Base-by-base conservation (phyloP, 2,888 invertebrate species). In the Laspeyria flexula region DNA sequence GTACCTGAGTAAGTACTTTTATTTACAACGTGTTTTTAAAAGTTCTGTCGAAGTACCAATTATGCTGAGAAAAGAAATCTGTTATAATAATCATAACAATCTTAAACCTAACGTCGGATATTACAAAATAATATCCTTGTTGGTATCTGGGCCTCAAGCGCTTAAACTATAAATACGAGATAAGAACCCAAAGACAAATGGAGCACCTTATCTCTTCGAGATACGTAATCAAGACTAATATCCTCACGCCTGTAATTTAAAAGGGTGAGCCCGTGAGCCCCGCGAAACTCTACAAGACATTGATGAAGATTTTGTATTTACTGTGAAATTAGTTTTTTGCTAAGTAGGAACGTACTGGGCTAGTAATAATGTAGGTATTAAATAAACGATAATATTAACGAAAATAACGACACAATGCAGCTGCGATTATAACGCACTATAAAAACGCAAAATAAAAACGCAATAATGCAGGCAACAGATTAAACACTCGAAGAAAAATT, bases 211-310 rank as follows among this genome's bases (percentile, higher is more conserved):
- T 65, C 69, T 45, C 46, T 43, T 38, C 53, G 60, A 46, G 60
- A 65, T 64, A 57, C 66, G 60, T 81, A 85, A 86, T 85, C 77
- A 84, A 83, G 86, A 85, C 75, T 84, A 78, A 86, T 85, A 77
- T 65, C 61, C 63, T 61, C 63, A 64, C 65, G 66, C 64, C 52
- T 57, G 58, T 60, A 47, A 58, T 61, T 71, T 72, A 54, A 60
- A 61, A 71, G 71, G 68, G 51, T 51, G 52, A 63, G 54, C 45
- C 43, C 42, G 51, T 51, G 52, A 63, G 54, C 45, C 43, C 42
- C 45, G 33, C 39, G 48, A 45, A 71, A 55, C 57, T 64, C 48
- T 54, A 60, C 59, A 48, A 64, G 65, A 73, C 69, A 61, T 67
- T 72, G 72, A 73, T 65, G 55, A 58, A 73, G 59, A 58, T 53